phyloP scores from a whole-genome alignment of 2,888 invertebrate genomes.

The Linnaemya vulpina region DNA sequence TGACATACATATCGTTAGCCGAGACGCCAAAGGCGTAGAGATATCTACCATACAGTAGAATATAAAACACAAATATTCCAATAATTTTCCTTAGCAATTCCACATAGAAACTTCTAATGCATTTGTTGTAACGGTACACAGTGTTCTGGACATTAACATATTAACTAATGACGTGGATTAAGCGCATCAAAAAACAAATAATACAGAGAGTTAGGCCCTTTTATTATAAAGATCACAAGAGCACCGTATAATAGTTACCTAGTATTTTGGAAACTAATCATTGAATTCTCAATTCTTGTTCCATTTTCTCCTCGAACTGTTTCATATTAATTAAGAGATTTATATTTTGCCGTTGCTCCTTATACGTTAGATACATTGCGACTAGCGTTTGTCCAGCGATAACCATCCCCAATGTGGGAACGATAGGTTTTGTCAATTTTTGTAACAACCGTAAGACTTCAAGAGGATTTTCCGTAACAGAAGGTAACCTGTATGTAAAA shows the following conservation, averaged over 20 bases:
- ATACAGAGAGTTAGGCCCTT: too few species aligned
- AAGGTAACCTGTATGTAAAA: conserved; percentile 86
- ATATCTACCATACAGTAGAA: too few species aligned
- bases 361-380: conserved; percentile 86
- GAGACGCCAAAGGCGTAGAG: too few species aligned
- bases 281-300: conserved; percentile 71
- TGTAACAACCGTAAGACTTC: conserved; percentile 84
- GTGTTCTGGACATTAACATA: too few species aligned
- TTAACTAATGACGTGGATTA: too few species aligned
- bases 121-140: too few species aligned
- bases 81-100: too few species aligned
- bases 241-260: not conserved
- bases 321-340: conserved; percentile 77
- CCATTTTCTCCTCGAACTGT: conserved; percentile 77
- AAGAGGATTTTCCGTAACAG: conserved; percentile 85
- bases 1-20: too few species aligned
- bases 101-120: too few species aligned
- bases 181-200: too few species aligned
- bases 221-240: not conserved
- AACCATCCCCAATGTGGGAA: conserved; percentile 83
- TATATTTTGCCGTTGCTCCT: conserved; percentile 84
- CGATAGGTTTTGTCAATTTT: conserved; percentile 85
- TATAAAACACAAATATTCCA: too few species aligned
- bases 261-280: too few species aligned
- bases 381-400: conserved; percentile 84